Evolutionary conservation across 2,888 invertebrate genomes (phyloP), one percentile per base, ranked within the genome.

Genomic region (Ornithoptera alexandrae): DNA sequence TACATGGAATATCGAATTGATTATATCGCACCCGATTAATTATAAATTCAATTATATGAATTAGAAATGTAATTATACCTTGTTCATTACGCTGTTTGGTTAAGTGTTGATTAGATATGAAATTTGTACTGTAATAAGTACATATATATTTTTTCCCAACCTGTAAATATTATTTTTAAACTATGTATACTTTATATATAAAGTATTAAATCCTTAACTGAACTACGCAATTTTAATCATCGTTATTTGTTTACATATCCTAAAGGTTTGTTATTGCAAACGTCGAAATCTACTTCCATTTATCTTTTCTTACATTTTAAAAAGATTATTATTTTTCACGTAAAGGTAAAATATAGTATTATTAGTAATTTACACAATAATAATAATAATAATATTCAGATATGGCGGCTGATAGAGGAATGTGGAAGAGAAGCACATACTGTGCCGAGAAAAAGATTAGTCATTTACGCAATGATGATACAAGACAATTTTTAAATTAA

Each of bases 41-140:
- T 89, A 87, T 82, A 83, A 83, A 78, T 83, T 88, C 86, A 87
- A 81, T n/a, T n/a, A 53, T n/a, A n/a, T 53, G 53, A 30, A 46
- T 46, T 46, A 46, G 15, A 46, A 46, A 30, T 59, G 24, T 22
- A 15, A 30, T 30, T 30, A 17, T 60, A 15, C 36, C 30, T 17
- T 17, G 78, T 73, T 22, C 18, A 62, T 18, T 42, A 24, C 2
- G 4, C 2, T 50, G 15, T 17, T 50, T 50, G 15, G 18, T 18
- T 6, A 50, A 50, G 17, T 50, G 50, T 17, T 50, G 5, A 17
- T 50, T 18, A 50, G 15, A 18, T 50, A 15, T 50, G 15, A 50
- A 50, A 50, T 5, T 50, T 18, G 10, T 50, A 18, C 10, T 50
- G 10, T 50, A 17, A 17, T 50, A 17, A 42, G 4, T 18, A 15